Evolutionary conservation across 2,888 invertebrate species (phyloP), one percentile per base, ranked within the genome.

Genomic region (Dicranocentrus wangi): DNA sequence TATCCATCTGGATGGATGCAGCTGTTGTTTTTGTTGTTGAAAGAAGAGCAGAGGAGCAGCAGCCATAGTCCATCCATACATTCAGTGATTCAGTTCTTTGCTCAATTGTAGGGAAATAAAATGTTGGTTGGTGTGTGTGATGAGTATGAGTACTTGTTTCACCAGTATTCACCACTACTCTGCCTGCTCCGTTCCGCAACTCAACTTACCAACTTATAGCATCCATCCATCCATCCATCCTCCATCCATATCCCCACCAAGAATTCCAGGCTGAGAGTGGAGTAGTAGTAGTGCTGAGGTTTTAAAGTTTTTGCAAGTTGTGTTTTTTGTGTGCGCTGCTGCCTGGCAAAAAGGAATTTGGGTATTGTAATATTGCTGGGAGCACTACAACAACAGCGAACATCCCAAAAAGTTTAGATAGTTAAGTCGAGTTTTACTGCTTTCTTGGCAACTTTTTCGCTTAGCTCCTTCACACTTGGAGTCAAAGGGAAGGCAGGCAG

Each of bases 401-500:
- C 66, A 25, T 65, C 21, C 65, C 43, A 69, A n/a, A n/a, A n/a
- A 53, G 23, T 25, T 23, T n/a, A 51, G 66, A 68, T 42, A 70
- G 70, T 53, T 55, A 55, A 69, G 53, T 55, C 21, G 13, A 70
- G 70, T 70, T 70, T 55, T 70, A 58, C 70, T 70, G 70, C 58
- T 70, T 55, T 70, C 70, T 70, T 70, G 70, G 58, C 58, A 70
- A 70, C 42, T 70, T 70, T 55, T 68, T 28, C 10, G 39, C 42
- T 42, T 42, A 42, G 42, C 58, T 70, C 58, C 42, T 58, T 70
- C 70, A 58, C 70, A 70, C 70, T 70, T 69, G n/a, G n/a, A n/a
- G n/a, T n/a, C n/a, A n/a, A n/a, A n/a, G n/a, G n/a, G n/a, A n/a
- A n/a, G n/a, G n/a, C n/a, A n/a, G n/a, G n/a, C n/a, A n/a, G n/a